Conservation (phyloP, 2,797 vertebrate genomes). For the Paramormyrops hopkinsi region DNA sequence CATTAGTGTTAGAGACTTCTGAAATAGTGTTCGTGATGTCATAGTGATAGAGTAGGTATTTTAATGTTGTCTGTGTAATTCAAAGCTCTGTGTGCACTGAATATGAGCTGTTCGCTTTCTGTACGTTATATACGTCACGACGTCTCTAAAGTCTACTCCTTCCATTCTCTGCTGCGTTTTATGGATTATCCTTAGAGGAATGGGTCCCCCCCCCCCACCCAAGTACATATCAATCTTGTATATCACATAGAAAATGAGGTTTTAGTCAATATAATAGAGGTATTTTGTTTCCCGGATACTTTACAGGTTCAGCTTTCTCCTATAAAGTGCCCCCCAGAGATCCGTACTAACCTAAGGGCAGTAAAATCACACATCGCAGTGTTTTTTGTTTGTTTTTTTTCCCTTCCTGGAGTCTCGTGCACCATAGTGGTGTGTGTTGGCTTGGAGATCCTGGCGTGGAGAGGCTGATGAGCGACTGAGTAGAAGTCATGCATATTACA, state of each 20-base stretch:
- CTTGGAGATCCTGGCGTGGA: background rate
- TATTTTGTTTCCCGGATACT: background rate
- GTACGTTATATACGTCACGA: background rate
- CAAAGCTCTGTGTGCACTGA: conserved; percentile 6
- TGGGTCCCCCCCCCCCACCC: background rate
- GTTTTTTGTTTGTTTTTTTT: background rate
- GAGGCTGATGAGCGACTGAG: no score
- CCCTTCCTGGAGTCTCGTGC: background rate
- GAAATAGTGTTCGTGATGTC: conserved; percentile 21
- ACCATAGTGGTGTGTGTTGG: background rate
- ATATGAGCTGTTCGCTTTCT: conserved; percentile 1
- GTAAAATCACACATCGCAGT: background rate
- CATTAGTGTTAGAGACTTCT: conserved; percentile 34
- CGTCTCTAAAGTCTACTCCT: background rate
- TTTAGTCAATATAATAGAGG: background rate
- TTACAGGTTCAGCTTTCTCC: background rate
- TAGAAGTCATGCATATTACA: background rate
- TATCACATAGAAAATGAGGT: background rate
- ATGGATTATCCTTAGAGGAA: background rate
- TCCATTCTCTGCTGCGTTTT: background rate
- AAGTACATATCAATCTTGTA: background rate
- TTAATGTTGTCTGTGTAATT: background rate
- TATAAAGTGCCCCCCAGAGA: background rate
- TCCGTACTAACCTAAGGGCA: background rate
- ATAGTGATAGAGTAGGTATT: background rate